Conservation (phyloP, 30 jellyfish, hydroid and myxozoan genomes). For the Aurelia coerulea region DNA sequence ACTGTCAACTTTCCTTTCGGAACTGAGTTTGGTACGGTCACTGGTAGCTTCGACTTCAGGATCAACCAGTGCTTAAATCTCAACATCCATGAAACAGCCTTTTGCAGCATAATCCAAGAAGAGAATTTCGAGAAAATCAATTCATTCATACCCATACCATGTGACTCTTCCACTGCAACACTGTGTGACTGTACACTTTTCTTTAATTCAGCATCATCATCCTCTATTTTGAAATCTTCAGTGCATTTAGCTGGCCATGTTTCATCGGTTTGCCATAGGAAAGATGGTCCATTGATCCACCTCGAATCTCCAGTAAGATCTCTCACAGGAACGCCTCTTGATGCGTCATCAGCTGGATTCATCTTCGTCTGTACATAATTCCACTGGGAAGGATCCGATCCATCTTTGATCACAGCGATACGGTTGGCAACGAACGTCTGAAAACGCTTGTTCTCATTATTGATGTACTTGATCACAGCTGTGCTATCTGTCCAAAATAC, state of each 20-base stretch:
- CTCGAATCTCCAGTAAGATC: not conserved
- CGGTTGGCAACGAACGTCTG: slow-evolving; percentile 52
- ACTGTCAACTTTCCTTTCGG: no score
- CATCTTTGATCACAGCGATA: slow-evolving; percentile 60
- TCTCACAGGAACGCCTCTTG: slow-evolving; percentile 20
- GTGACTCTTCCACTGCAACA: no score
- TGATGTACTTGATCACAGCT: slow-evolving; percentile 16
- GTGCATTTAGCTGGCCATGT: no score
- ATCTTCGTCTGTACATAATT: not conserved
- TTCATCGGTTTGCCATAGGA: no score
- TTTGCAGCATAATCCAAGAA: no score
- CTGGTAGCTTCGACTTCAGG: not conserved
- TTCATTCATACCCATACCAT: no score
- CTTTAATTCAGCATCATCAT: no score
- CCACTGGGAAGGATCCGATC: slow-evolving; percentile 74
- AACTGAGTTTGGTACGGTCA: no score
- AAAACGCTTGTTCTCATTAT: no score
- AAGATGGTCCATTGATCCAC: slow-evolving; percentile 40
- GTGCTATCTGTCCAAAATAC: slow-evolving; percentile 74
- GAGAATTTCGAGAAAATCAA: no score
- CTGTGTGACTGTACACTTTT: no score
- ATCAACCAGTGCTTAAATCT: not conserved
- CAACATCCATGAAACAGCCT: slow-evolving; percentile 3
- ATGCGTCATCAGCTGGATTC: slow-evolving; percentile 57
- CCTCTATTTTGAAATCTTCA: no score